Base-by-base conservation (phyloP, 2,113 vertebrate genomes). In the Myrmecobius fasciatus region DNA sequence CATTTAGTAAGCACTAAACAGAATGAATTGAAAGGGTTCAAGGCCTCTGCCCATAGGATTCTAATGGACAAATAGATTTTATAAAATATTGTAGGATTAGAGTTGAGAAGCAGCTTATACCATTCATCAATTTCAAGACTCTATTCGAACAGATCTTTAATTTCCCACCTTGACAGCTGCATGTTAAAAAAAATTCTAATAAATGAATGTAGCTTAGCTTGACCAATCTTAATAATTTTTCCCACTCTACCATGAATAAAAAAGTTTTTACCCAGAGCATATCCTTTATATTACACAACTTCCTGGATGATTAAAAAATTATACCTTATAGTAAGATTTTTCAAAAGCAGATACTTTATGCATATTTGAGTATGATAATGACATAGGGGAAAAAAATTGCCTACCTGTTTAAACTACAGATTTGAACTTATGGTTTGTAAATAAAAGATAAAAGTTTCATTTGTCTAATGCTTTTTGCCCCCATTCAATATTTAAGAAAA, bases 191-290 rank as follows among this genome's bases (percentile, higher is more conserved):
- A 22, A 83, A 83, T 83, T 75, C 67, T 83, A 91, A 5, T 95
- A 89, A 96, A 67, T 2, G 46, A 94, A 25, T 10, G 31, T 26
- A 90, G 14, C 48, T 1, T 0, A n/a, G 31, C 93, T 48, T 92
- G 28, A 92, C 26, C 89, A 17, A 92, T 2, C 49, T 96, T 92
- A 54, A 75, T 9, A 3, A 91, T 96, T 93, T 75, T 95, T 4
- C n/a, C 52, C 56, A 20, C 56, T 95, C 90, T 26, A 0, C 36
- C 92, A 93, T 60, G 51, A 92, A 91, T 94, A 67, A 90, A 67
- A 96, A 96, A 83, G 1, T 88, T 67, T 92, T 53, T 91, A 92
- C 93, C 17, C 47, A 51, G 92, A 95, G 96, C 92, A 94, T 47
- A 60, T 8, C 52, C 31, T 94, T 92, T 92, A 51, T 91, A 92